Evolutionary conservation across 2,113 vertebrate species (phyloP), one percentile per base, ranked within the genome.

Genomic region (Cricetomys ansorgei): DNA sequence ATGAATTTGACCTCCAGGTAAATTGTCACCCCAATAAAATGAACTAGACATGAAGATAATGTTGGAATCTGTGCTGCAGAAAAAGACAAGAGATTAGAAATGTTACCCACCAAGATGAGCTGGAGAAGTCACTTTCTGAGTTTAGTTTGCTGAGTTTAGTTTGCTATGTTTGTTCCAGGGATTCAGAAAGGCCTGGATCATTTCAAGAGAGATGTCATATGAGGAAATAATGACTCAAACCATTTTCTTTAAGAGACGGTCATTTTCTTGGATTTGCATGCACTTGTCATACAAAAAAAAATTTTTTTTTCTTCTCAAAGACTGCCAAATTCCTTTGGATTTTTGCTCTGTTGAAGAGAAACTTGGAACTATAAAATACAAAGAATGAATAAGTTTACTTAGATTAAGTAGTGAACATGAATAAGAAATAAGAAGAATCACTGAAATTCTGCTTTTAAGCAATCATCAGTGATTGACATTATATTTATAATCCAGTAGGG

Each of bases 291-390:
- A 0, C 23, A 80, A 87, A 83, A 53, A 81, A 62, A 25, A 29
- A 57, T 72, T 5, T 55, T 59, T 27, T 45, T 73, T 43, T 90
- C 1, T 91, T 87, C 25, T 77, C 37, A 75, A 79, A 75, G 17
- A 65, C 4, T 92, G 72, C 55, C 80, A 80, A 40, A 8, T 75
- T 87, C 55, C 19, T 96, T 84, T 75, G 17, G 12, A 73, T 94
- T 84, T 94, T 59, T 72, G 29, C 25, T 95, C 29, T 55, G 57
- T 48, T 89, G 75, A 96, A 95, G 53, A 93, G 5, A 93, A 76
- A 88, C 7, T 70, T 92, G 5, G 9, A 48, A 40, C 85, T 90
- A 37, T 27, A 88, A 72, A 23, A 40, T 92, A 76, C 8, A 53
- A 12, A 73, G 7, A 76, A 29, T 15, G 88, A 50, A 37, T 2